A percentile compares a stretch with the other conserved stretches of the same genome.
These are phyloP conservation scores for Phallusia fumigata DNA, from an alignment of 23 tunicate genomes.

Conservation along the genomic window DNA sequence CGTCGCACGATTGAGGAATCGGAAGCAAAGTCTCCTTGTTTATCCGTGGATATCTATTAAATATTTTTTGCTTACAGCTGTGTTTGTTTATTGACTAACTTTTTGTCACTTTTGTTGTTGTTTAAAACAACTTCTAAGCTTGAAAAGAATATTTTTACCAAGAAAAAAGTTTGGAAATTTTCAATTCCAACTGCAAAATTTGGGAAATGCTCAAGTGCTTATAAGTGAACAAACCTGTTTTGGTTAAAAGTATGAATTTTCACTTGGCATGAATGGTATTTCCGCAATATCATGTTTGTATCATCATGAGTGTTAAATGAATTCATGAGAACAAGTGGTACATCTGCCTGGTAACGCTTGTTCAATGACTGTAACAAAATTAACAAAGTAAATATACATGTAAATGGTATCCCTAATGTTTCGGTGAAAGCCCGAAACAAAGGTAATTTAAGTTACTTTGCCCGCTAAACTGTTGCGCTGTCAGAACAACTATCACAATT, in stretches of 20 bases:
- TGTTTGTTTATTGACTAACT: background rate
- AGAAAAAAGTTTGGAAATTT: no score
- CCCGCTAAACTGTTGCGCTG: no score
- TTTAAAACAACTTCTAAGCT: background rate
- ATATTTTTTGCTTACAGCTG: background rate
- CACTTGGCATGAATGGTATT: slow-evolving; percentile 88
- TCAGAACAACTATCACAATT: no score
- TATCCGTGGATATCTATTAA: slow-evolving; percentile 76
- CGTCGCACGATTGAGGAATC: slow-evolving; percentile 66
- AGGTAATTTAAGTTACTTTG: no score
- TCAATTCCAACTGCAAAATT: no score
- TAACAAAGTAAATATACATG: background rate
- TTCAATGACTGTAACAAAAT: slow-evolving; percentile 50
- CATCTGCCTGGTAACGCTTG: slow-evolving; percentile 73
- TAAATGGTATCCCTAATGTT: no score
- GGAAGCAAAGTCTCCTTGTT: slow-evolving; percentile 96
- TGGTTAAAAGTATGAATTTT: slow-evolving; percentile 91
- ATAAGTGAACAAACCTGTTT: no score
- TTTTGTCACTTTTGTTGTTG: background rate
- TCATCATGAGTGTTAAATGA: slow-evolving; percentile 98
- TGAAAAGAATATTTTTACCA: background rate
- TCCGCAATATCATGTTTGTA: slow-evolving; percentile 86
- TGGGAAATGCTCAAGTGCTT: no score
- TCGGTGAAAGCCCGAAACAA: no score
- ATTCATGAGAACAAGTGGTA: slow-evolving; percentile 95